Conservation (phyloP, 2,888 invertebrate genomes). For the Oligia fasciuncula region DNA sequence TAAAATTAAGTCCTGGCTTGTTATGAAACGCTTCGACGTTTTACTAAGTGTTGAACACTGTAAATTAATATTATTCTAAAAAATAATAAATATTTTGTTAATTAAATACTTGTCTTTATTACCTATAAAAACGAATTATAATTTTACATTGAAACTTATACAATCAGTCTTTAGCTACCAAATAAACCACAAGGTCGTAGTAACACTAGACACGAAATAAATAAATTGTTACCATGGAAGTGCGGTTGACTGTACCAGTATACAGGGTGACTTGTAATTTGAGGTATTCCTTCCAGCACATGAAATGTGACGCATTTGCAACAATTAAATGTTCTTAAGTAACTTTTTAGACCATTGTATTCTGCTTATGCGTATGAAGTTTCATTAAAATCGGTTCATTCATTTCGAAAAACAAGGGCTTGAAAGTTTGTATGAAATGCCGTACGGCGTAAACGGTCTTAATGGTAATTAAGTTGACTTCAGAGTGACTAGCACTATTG, state of each 20-base stretch:
- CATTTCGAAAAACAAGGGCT: too few species aligned
- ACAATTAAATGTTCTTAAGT: too few species aligned
- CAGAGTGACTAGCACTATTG: too few species aligned
- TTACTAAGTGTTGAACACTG: conserved; percentile 34
- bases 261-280: too few species aligned
- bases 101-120: conserved; percentile 8
- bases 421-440: too few species aligned
- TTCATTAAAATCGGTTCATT: too few species aligned
- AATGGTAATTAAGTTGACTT: too few species aligned
- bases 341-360: too few species aligned
- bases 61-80: conserved; percentile 13
- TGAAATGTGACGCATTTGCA: too few species aligned
- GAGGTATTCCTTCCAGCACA: too few species aligned
- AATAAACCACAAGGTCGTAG: not conserved
- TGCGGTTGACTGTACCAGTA: not conserved
- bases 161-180: not conserved
- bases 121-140: not conserved
- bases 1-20: not conserved
- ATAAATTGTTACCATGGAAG: not conserved
- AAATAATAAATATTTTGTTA: conserved; percentile 37
- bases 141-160: not conserved
- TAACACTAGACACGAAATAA: not conserved
- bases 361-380: too few species aligned
- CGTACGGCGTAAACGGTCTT: too few species aligned
- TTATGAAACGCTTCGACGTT: not conserved